Evolutionary conservation across 2,113 vertebrate genomes (phyloP), one percentile per base, ranked within the genome.

Genomic region (Perca schrenkii): DNA sequence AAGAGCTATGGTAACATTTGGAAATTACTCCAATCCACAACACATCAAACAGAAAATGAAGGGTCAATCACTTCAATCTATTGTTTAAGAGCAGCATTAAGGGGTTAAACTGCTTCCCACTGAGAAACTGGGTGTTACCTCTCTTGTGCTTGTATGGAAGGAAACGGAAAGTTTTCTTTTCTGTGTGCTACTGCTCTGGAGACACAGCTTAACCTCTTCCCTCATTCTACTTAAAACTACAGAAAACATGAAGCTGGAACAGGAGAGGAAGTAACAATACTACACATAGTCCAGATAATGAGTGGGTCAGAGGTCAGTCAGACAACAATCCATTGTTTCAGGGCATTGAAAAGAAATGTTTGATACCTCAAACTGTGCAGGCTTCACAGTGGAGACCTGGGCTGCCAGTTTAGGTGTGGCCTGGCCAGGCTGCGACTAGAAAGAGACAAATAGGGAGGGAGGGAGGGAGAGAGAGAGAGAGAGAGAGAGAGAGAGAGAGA

Each of bases 351-450:
- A 66, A 80, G 7, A 49, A 82, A 77, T 43, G 65, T 34, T 49
- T 61, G 8, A 28, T 95, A 96, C 95, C 95, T 96, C 94, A n/a
- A 87, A 88, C 85, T 94, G 85, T 56, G 94, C 85, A 66, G 94
- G 89, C 77, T 92, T 95, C 76, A 52, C 79, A 1, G 88, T 67
- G 68, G 95, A 88, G 77, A 83, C 94, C 89, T 92, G 92, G 70
- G 92, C 85, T 65, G 89, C 77, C 36, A 90, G 73, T 76, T 89
- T 92, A 77, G 94, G 85, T 62, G 94, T 72, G 89, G 88, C 63
- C 86, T 91, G 89, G 82, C 90, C 90, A 6, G 91, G 80, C 82
- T 95, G 94, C 73, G 94, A 95, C 92, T 95, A 77, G 36, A 85
- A 4, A 77, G 2, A 87, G 25, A 89, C 8, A 89, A 2, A 77